Evolutionary conservation across 92 coral and sea anemone species (phyloP), one percentile per base, ranked within the genome.

Genomic region (Scolanthus callimorphus): DNA sequence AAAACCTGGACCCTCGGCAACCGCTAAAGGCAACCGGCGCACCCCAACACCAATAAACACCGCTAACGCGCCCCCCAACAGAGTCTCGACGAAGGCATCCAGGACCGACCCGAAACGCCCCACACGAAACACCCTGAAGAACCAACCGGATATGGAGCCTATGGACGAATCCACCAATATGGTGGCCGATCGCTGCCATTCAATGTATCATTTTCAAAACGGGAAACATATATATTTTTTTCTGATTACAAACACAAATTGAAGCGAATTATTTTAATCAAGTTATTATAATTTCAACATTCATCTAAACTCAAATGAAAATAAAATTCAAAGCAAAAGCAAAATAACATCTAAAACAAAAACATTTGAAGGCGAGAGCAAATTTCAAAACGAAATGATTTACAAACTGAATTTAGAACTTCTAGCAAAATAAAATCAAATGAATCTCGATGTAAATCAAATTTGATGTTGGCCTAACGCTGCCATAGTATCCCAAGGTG

Each of bases 131-230:
- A n/a, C n/a, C n/a, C n/a, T n/a, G n/a, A n/a, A n/a, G n/a, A n/a
- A n/a, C n/a, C n/a, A n/a, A n/a, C n/a, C n/a, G n/a, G n/a, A n/a
- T n/a, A n/a, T n/a, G n/a, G n/a, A n/a, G n/a, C n/a, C n/a, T n/a
- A n/a, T n/a, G n/a, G n/a, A n/a, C n/a, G n/a, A 34, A 15, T 34
- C 8, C 41, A 34, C 15, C 15, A 6, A 15, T 34, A 34, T 34
- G 41, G 41, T 34, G 41, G 41, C 41, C 41, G 41, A 34, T 34
- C 41, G 41, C 41, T 34, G 41, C 41, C 41, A 6, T 34, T 34
- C 41, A 15, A 34, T 34, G 6, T 34, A 6, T 34, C 15, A 34
- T 34, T 34, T 34, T 34, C 41, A 6, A 6, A 6, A 15, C 6
- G 41, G 41, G 15, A 34, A 34, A 34, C 6, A 6, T 15, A 34